Evolutionary conservation across 2,797 vertebrate genomes (phyloP), one percentile per base, ranked within the genome.

Genomic region (Emys orbicularis): DNA sequence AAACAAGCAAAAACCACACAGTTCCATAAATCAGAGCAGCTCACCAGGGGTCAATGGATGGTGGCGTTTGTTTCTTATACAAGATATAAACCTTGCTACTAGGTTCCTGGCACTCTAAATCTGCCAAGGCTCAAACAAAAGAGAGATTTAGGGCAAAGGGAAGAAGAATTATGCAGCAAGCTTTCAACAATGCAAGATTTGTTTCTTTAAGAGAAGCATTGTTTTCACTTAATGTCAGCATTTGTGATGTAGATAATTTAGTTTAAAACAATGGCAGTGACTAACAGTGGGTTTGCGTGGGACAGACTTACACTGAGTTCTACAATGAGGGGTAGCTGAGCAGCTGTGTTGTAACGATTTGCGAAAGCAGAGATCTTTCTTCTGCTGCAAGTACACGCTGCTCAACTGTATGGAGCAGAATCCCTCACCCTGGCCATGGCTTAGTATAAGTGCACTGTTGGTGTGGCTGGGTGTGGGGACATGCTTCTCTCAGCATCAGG

Each of bases 111-210:
- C 27, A 47, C 65, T 21, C n/a, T 72, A 72, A 72, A 72, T 72
- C 65, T 23, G n/a, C n/a, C 65, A 72, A 23, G 19, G 19, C n/a
- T 21, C n/a, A 72, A 72, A 72, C 65, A 72, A 72, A 5, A 72
- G 34, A 29, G 59, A 72, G n/a, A 72, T 72, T 72, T 72, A 41
- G 65, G 21, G 9, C 6, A 37, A 37, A 12, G 8, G 12, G 29
- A 1, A 19, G 68, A 56, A 82, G 85, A 47, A 12, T 18, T 34
- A 34, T 1, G 23, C 72, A 50, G 79, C 76, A 25, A 25, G 21
- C 1, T 0, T 12, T 3, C 57, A 12, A 1, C 3, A 2, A 49
- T 2, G 49, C 72, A 52, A 72, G 53, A 18, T 5, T 16, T 5
- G 50, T 18, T 76, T 76, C 72, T 47, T 5, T 3, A 57, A 74